Percentiles rank a stretch among this genome's conserved stretches.
These are phyloP conservation scores for Triplophysa tibetana DNA, from an alignment of 2,113 vertebrate species.

Conservation along the genomic window DNA sequence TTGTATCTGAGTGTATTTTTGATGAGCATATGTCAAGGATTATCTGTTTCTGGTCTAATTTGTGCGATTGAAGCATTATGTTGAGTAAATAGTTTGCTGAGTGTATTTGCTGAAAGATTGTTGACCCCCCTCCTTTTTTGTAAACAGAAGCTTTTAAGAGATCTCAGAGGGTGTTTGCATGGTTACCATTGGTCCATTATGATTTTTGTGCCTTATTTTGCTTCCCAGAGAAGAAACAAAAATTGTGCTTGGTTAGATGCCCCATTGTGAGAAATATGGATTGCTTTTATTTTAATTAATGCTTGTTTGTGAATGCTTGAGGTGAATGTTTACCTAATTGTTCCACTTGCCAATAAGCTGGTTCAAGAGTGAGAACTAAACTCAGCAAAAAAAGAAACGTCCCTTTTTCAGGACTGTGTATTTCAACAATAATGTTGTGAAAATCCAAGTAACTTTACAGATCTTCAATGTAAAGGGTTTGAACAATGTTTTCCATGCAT, in stretches of 20 bases:
- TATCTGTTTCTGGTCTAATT: slow-evolving; percentile 38
- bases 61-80: slow-evolving; percentile 5
- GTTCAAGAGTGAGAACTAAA: neutral
- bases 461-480: too few species aligned
- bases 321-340: neutral
- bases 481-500: too few species aligned
- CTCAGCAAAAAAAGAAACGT: too few species aligned
- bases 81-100: slow-evolving; percentile 36
- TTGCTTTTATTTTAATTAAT: neutral
- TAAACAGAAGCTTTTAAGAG: neutral
- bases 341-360: neutral
- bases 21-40: slow-evolving; percentile 47
- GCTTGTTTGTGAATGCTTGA: neutral
- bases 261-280: neutral
- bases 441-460: too few species aligned
- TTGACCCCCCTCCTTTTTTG: neutral
- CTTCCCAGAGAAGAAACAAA: neutral
- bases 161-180: too few species aligned
- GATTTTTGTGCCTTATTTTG: neutral
- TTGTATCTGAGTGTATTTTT: slow-evolving; percentile 42
- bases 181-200: neutral
- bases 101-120: slow-evolving; percentile 14
- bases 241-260: neutral
- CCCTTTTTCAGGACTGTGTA: too few species aligned
- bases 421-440: too few species aligned